A percentile compares a stretch with the other conserved stretches of the same genome.
phyloP scores from a whole-genome alignment of 1,140 invertebrate genomes.

The Drosophila gunungcola region DNA sequence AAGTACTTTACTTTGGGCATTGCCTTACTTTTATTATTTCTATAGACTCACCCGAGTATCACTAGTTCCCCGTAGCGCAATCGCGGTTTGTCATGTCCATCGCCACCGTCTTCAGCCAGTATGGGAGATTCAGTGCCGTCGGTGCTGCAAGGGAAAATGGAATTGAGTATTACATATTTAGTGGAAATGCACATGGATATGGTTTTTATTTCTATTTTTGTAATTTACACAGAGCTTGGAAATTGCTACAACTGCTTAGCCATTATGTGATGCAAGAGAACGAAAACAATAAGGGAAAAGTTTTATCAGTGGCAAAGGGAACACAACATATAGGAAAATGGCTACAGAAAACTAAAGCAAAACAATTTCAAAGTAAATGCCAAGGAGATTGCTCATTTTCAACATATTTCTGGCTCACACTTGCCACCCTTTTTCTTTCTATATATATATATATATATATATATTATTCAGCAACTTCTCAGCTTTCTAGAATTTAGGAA shows the following conservation, averaged over 20 bases:
- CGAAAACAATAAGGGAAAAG: conserved; percentile 62
- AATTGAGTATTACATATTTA: conserved; percentile 34
- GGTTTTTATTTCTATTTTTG: conserved; percentile 5
- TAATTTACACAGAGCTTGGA: conserved; percentile 18
- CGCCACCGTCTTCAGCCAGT: conserved; percentile 88
- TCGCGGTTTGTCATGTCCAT: conserved; percentile 89
- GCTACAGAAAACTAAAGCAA: conserved; percentile 37
- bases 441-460: background rate
- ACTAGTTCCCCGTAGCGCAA: conserved; percentile 97
- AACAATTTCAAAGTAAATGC: conserved; percentile 65
- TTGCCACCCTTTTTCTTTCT: conserved; percentile 1
- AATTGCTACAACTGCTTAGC: conserved; percentile 4
- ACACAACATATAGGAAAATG: conserved; percentile 21
- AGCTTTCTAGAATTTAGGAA: conserved; percentile 60
- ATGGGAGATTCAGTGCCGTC: conserved; percentile 90
- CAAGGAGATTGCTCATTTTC: conserved; percentile 71
- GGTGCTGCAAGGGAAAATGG: conserved; percentile 85
- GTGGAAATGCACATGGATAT: conserved; percentile 23
- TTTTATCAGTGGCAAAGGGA: conserved; percentile 18
- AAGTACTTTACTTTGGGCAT: background rate
- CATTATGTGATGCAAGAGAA: conserved; percentile 57
- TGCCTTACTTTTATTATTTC: background rate
- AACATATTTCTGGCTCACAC: conserved; percentile 24
- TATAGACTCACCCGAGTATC: conserved; percentile 93
- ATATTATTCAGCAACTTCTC: conserved; percentile 5